These are phyloP conservation scores for Drosophila eohydei DNA, from an alignment of 2,888 invertebrate genomes.

Conservation along the genomic window DNA sequence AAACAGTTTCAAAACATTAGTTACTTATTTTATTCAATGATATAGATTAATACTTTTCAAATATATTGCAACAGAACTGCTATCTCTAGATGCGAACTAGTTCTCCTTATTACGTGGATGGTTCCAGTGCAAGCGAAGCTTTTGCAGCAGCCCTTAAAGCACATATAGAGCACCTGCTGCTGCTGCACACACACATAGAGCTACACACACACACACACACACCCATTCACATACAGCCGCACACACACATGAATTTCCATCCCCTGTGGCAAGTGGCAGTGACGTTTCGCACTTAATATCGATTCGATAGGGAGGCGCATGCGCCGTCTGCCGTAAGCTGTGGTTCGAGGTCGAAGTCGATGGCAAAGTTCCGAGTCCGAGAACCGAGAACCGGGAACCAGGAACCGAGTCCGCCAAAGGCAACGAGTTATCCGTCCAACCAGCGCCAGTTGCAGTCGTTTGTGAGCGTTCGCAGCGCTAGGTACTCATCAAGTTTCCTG, in stretches of 20 bases:
- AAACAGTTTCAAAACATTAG: not conserved
- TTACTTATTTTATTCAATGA: no score
- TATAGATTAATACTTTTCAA: not conserved
- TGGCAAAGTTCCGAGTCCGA: constrained; percentile 24
- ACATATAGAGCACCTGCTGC: constrained; percentile 48
- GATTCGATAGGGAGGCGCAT: constrained; percentile 35
- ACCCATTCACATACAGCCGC: not conserved
- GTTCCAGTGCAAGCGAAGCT: constrained; percentile 21
- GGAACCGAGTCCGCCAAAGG: constrained; percentile 29
- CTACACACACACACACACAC: not conserved
- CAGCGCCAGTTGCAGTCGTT: constrained; percentile 71
- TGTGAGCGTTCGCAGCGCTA: constrained; percentile 80
- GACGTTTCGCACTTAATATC: constrained; percentile 64
- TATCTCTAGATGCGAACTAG: constrained; percentile 8
- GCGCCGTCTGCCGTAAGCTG: constrained; percentile 43
- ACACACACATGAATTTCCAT: constrained; percentile 14
- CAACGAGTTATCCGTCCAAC: constrained; percentile 50
- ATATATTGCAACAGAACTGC: not conserved
- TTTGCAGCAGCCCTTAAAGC: constrained; percentile 43
- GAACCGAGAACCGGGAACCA: constrained; percentile 5
- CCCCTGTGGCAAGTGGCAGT: constrained; percentile 37
- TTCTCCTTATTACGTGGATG: not conserved
- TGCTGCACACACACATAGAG: constrained; percentile 24
- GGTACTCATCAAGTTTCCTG: constrained; percentile 62
- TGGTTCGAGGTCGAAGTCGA: constrained; percentile 25